These are phyloP conservation scores for Myzus persicae DNA, from an alignment of 1,140 invertebrate genomes.

Conservation along the genomic window DNA sequence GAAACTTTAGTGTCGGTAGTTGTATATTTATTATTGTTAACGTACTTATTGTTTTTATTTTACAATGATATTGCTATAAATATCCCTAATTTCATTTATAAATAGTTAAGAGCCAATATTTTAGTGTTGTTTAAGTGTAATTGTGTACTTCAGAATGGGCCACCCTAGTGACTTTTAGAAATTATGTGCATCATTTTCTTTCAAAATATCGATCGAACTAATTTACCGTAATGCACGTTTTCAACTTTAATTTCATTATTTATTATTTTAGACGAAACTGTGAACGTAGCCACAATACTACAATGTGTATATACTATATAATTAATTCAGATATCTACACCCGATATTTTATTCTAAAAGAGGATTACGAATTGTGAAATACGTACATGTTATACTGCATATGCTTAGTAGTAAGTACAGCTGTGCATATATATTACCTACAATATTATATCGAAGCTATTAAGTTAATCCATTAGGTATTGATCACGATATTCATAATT, in stretches of 20 bases:
- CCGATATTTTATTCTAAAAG: background rate
- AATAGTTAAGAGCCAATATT: no score
- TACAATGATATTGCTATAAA: background rate
- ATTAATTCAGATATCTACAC: no score
- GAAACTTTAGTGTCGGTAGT: no score
- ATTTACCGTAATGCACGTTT: background rate
- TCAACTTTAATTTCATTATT: background rate
- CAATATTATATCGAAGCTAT: background rate
- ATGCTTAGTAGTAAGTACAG: no score
- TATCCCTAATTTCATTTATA: background rate
- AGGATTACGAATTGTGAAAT: background rate
- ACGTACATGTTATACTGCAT: no score
- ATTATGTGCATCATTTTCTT: background rate
- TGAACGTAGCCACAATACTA: background rate
- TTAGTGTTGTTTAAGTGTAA: background rate
- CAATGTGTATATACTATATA: background rate
- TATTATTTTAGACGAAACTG: background rate
- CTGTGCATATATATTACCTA: no score
- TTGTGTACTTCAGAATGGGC: background rate
- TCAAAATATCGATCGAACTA: background rate
- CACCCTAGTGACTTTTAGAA: background rate
- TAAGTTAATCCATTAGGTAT: background rate
- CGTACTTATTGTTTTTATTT: background rate
- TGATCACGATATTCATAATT: background rate
- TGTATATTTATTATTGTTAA: background rate